Base-by-base conservation (phyloP, 2,797 vertebrate genomes). In the Liparis tanakae region DNA sequence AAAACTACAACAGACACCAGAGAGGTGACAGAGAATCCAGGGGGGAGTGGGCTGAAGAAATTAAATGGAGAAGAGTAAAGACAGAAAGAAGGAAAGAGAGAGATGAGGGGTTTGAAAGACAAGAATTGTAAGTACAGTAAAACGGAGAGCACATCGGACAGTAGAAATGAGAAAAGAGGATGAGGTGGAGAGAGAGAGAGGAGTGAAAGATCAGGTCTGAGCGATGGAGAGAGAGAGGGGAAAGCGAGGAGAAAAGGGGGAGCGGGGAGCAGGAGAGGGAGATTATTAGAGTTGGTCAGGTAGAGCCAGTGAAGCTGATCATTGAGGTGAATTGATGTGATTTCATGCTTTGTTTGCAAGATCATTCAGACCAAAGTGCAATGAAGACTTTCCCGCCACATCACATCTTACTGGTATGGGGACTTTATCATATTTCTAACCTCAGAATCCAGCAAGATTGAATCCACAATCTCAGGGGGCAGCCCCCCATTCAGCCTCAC, bases 301-400 rank as follows among this genome's bases (percentile, higher is more conserved):
- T 95, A 92, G 91, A 94, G 90, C 79, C 93, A 93, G 89, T 93
- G 91, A 93, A 94, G 94, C 95, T 78, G 91, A 96, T 96, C 95
- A 95, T 96, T 95, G 95, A 95, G 94, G 94, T 95, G 93, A 95
- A 96, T 95, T 95, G 95, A 96, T 95, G 94, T 95, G 95, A 96
- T 96, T 96, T 96, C 94, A 95, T 95, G 94, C 94, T 94, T 95
- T 94, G 93, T 94, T 95, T 94, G 93, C 93, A 88, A 93, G 94
- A 95, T 95, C 94, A 94, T 88, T 94, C 93, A 92, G 94, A 93
- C 92, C 93, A 95, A 94, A 94, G 92, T 93, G 92, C 93, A 94
- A 93, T 93, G 91, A 94, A 94, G 92, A 93, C 90, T 92, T 94
- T 94, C 93, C 94, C 90, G 85, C 91, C 89, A 94, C 93, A 94